Evolutionary conservation across 23 tunicate genomes (phyloP).

Genomic region (Trididemnum miniatum): DNA sequence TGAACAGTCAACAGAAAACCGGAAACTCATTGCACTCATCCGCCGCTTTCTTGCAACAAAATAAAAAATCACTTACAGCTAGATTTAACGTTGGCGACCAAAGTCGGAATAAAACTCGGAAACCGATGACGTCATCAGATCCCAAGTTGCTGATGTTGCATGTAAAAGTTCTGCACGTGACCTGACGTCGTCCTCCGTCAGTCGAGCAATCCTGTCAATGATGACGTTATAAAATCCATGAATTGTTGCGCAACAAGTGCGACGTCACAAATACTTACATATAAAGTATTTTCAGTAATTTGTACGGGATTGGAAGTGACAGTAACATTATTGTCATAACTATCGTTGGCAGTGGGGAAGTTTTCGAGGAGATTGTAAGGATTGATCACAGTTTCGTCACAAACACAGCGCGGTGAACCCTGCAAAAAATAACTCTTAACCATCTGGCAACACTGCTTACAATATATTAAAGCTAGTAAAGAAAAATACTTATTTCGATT

Average conservation of each 20-base stretch:
- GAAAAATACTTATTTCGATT: no score
- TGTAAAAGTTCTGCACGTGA: slow-evolving; percentile 30
- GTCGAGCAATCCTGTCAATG: background rate
- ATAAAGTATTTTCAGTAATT: background rate
- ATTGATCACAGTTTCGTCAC: slow-evolving; percentile 41
- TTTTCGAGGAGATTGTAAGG: slow-evolving; percentile 28
- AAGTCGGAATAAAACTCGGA: slow-evolving; percentile 44
- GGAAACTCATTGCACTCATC: no score
- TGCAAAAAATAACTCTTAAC: background rate
- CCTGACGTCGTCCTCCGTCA: background rate
- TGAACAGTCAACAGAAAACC: no score
- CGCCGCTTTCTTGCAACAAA: no score
- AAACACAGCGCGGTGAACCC: slow-evolving; percentile 29
- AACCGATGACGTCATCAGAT: slow-evolving; percentile 12
- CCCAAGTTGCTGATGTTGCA: slow-evolving; percentile 55
- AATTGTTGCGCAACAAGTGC: no score
- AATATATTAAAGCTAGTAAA: no score
- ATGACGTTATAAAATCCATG: no score
- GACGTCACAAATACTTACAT: slow-evolving; percentile 34
- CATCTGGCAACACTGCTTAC: no score
- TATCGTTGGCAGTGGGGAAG: slow-evolving; percentile 19
- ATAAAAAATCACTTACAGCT: slow-evolving; percentile 33
- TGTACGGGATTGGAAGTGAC: slow-evolving; percentile 26
- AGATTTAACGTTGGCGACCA: slow-evolving; percentile 47
- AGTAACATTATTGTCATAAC: slow-evolving; percentile 24